Evolutionary conservation across 2,113 vertebrate species (phyloP).

Genomic region (Grammatotria lemairii): DNA sequence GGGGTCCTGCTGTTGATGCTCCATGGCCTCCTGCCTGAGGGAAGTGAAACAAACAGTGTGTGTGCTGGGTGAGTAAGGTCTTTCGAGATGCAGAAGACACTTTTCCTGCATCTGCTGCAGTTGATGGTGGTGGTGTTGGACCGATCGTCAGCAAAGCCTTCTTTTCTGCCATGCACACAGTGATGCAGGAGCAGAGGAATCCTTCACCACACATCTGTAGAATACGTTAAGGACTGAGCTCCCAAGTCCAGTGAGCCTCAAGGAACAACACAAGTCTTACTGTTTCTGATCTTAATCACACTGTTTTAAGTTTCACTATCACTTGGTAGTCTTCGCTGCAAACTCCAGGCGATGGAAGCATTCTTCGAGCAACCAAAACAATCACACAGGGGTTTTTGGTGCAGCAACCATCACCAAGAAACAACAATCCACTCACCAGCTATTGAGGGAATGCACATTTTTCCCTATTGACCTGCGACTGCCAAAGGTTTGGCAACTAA

Average conservation of each 20-base stretch:
- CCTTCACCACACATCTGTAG: not conserved
- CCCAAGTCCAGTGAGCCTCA: fast-evolving
- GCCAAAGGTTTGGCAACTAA: not conserved
- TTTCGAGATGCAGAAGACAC: not conserved
- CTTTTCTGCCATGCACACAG: fast-evolving
- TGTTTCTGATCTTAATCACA: not conserved
- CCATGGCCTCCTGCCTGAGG: not conserved
- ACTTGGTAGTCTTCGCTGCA: fast-evolving
- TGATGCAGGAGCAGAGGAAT: not conserved
- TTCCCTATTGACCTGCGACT: fast-evolving
- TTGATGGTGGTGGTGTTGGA: not conserved
- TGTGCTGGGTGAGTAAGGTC: not conserved
- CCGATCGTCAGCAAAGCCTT: fast-evolving
- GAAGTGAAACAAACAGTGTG: not conserved
- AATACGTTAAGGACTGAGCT: not conserved
- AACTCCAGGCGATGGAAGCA: fast-evolving
- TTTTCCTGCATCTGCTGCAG: not conserved
- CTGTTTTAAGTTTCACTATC: not conserved
- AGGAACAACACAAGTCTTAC: fast-evolving
- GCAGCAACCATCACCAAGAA: not conserved
- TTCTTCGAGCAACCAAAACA: fast-evolving
- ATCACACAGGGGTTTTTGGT: not conserved
- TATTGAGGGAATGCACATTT: fast-evolving
- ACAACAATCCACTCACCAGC: not conserved
- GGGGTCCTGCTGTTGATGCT: not conserved